Conservation (phyloP, 1,140 invertebrate species). For the Bemisia tabaci region DNA sequence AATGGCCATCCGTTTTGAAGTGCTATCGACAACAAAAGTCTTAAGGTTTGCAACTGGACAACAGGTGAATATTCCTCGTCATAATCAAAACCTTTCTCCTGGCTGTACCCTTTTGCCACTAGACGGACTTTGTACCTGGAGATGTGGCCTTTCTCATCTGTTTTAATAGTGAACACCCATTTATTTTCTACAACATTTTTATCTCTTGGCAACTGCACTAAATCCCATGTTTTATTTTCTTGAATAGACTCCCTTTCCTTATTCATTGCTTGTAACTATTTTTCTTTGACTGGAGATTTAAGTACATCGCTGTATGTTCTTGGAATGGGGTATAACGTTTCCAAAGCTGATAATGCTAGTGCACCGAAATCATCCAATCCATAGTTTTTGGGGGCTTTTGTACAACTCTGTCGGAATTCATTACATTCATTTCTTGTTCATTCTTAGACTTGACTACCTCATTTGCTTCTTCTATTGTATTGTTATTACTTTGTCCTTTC, state of each 20-base stretch:
- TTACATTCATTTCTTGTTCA: no score
- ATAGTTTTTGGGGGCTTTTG: no score
- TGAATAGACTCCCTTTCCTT: conserved; percentile 15
- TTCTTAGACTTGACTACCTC: no score
- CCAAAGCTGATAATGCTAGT: no score
- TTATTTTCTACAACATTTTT: conserved; percentile 24
- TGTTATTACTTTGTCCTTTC: no score
- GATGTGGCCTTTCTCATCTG: conserved; percentile 18
- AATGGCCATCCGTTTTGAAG: conserved; percentile 25
- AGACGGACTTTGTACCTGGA: conserved; percentile 8
- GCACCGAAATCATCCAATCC: no score
- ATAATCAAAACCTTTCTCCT: conserved; percentile 26
- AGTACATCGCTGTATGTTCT: not conserved
- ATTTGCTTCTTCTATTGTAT: no score
- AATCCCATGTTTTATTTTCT: conserved; percentile 25
- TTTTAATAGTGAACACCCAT: conserved; percentile 20
- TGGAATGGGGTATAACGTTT: no score
- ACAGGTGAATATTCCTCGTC: conserved; percentile 30
- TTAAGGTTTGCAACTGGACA: conserved; percentile 25
- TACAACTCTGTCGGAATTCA: no score
- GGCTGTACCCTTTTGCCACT: conserved; percentile 5
- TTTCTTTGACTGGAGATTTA: conserved; percentile 4
- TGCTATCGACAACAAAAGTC: conserved; percentile 29
- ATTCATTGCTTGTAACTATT: conserved; percentile 15
- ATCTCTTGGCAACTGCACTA: conserved; percentile 24